Evolutionary conservation across 2,113 vertebrate genomes (phyloP).

Genomic region (Xenus cinereus): DNA sequence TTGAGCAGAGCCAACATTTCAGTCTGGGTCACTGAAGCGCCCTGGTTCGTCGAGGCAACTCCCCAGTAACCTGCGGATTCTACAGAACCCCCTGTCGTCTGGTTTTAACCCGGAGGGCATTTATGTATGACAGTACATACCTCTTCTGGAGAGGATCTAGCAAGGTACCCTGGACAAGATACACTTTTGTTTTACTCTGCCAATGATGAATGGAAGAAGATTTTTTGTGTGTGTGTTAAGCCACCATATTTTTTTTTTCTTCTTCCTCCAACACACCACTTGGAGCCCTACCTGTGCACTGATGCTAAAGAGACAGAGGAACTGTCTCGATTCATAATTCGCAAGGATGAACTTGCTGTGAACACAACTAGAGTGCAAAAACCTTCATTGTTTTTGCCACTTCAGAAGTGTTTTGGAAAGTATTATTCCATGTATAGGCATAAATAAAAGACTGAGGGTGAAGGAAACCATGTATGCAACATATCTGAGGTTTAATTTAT

Average conservation of each 20-base stretch:
- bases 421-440: conserved; percentile 57
- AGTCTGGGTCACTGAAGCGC: conserved; percentile 89
- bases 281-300: conserved; percentile 73
- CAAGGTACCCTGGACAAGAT: conserved; percentile 47
- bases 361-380: conserved; percentile 58
- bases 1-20: conserved; percentile 77
- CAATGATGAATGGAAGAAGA: conserved; percentile 50
- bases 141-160: conserved; percentile 50
- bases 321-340: not conserved
- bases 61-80: conserved; percentile 88
- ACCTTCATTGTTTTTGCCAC: conserved; percentile 52
- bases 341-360: conserved; percentile 57
- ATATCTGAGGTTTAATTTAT: conserved; percentile 75
- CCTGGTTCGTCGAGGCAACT: conserved; percentile 82
- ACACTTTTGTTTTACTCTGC: conserved; percentile 51
- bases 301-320: conserved; percentile 63
- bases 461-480: conserved; percentile 45
- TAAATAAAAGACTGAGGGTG: conserved; percentile 63
- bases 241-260: not conserved
- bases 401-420: conserved; percentile 67
- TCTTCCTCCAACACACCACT: conserved; percentile 46
- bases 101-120: conserved; percentile 97
- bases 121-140: conserved; percentile 85
- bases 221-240: not conserved
- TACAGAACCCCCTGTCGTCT: conserved; percentile 87